Conservation (phyloP, 2,888 invertebrate genomes). For the Latrodectus hesperus region DNA sequence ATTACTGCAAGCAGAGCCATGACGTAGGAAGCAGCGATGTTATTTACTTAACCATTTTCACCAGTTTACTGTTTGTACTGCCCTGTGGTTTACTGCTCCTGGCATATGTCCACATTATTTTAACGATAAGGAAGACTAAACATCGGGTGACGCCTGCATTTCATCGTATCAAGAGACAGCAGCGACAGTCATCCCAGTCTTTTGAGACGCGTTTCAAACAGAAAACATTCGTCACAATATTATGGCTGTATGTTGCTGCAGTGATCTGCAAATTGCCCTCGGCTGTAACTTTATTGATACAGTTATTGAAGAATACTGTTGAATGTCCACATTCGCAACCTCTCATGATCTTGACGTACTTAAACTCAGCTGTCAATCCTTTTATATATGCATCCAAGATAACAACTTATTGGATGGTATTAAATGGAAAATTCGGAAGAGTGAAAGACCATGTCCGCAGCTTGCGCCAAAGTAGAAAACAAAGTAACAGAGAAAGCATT, state of each 20-base stretch:
- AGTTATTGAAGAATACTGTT: slow-evolving; percentile 51
- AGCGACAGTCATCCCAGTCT: slow-evolving; percentile 14
- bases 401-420: slow-evolving; percentile 70
- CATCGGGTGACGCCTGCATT: slow-evolving; percentile 70
- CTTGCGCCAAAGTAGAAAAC: not conserved
- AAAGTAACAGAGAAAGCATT: slow-evolving; percentile 15
- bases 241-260: slow-evolving; percentile 72
- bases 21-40: not conserved
- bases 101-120: slow-evolving; percentile 72
- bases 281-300: slow-evolving; percentile 69
- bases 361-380: slow-evolving; percentile 73
- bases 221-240: slow-evolving; percentile 73
- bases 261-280: slow-evolving; percentile 73
- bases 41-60: slow-evolving; percentile 67
- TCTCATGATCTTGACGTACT: slow-evolving; percentile 72
- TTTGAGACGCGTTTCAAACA: slow-evolving; percentile 73
- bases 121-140: slow-evolving; percentile 71
- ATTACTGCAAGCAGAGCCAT: slow-evolving; percentile 70
- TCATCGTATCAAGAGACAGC: slow-evolving; percentile 15
- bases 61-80: slow-evolving; percentile 71
- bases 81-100: slow-evolving; percentile 72
- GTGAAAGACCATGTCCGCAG: slow-evolving; percentile 5
- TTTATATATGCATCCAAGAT: slow-evolving; percentile 73
- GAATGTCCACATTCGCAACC: slow-evolving; percentile 58
- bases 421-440: slow-evolving; percentile 22